Base-by-base conservation (phyloP, 2,797 vertebrate genomes). In the Lacerta agilis region DNA sequence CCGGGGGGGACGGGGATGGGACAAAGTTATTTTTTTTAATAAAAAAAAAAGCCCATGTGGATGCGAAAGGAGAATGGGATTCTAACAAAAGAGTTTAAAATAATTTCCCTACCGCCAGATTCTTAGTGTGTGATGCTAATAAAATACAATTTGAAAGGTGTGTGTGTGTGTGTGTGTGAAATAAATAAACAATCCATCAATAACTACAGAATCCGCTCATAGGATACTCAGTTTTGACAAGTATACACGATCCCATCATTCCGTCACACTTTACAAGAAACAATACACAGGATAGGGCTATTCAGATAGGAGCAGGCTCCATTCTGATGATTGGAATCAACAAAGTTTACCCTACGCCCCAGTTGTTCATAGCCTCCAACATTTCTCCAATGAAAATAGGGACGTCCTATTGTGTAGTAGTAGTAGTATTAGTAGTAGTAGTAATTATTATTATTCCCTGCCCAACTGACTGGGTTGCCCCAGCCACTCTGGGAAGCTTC, bases 1-100 rank as follows among this genome's bases (percentile, higher is more conserved):
- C 95, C 97, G 95, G 97, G 96, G 95, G 97, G 95, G 97, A n/a
- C n/a, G 94, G 95, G 27, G 84, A n/a, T n/a, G 96, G 95, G 95
- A 97, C 96, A 97, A 95, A 83, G 89, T 41, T 41, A 41, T 41
- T 96, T 41, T 41, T 41, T 5, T 6, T 41, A 41, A 41, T 3
- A 3, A 38, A 38, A 96, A 96, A 97, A 97, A 95, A 97, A 98
- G 96, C 96, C 90, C 90, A 91, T 94, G 94, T 91, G 94, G 85
- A 91, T 85, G 87, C 86, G 92, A 91, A 94, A 87, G 33, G 18
- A 13, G 55, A 82, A 45, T 3, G 41, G 23, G 73, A 33, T 38
- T 45, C 27, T 25, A 82, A 78, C 25, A 49, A 49, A 77, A 45
- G 41, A 73, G 36, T 81, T 81, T 82, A n/a, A 9, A 15, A 27